phyloP scores from a whole-genome alignment of 2,888 invertebrate species.

The Drosophila ustulata region DNA sequence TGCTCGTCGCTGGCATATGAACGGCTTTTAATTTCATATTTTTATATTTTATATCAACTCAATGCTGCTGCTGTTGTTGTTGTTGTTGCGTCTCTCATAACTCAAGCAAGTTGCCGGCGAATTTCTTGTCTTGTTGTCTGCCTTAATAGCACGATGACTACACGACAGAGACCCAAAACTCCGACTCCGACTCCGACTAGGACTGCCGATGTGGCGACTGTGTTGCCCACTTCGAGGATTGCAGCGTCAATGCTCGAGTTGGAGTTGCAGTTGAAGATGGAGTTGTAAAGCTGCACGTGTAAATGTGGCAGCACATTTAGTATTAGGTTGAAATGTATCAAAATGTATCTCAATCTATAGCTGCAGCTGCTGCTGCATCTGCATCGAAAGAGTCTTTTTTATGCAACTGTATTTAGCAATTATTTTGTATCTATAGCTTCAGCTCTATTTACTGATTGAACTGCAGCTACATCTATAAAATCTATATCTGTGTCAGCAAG shows the following conservation, averaged over 20 bases:
- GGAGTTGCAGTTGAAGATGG: conserved; percentile 49
- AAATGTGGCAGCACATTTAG: no score
- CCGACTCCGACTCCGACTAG: conserved; percentile 36
- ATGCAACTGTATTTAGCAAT: no score
- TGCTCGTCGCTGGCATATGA: conserved; percentile 48
- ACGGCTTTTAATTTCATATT: conserved; percentile 72
- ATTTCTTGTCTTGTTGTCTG: conserved; percentile 49
- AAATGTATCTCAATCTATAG: not conserved
- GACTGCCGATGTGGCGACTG: conserved; percentile 20
- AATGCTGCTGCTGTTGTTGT: not conserved
- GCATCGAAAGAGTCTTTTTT: no score
- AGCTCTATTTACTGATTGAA: no score
- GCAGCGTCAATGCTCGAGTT: conserved; percentile 16
- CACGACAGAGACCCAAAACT: conserved; percentile 52
- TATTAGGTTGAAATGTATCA: not conserved
- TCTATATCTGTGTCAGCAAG: no score
- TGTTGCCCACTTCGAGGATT: conserved; percentile 28
- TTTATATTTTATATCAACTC: conserved; percentile 21
- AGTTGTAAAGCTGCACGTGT: conserved; percentile 71
- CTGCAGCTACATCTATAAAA: no score
- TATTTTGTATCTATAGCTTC: no score
- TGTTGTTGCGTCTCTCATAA: conserved; percentile 31
- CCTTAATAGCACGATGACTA: conserved; percentile 76
- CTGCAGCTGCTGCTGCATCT: not conserved
- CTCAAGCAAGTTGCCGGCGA: conserved; percentile 40